A percentile compares a stretch with the other conserved stretches of the same genome.
Conservation (phyloP, 2,113 vertebrate genomes). For the Prolemur simus region DNA sequence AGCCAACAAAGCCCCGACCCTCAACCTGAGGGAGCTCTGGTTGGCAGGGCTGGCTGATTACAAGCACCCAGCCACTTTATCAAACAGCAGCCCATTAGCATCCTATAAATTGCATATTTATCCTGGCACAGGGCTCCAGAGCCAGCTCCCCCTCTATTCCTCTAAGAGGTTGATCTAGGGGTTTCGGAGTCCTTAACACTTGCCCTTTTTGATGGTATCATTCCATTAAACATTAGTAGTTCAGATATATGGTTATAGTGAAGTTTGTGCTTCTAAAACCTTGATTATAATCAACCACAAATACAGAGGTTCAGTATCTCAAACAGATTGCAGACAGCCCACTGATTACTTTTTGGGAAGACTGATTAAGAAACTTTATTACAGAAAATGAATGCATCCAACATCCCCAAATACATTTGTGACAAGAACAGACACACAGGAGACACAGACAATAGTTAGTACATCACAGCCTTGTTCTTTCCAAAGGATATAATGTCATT, state of each 20-base stretch:
- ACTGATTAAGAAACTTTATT: conserved; percentile 79
- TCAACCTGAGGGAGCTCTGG: neutral
- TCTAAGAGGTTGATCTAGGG: neutral
- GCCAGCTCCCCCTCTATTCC: neutral
- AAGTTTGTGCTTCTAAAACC: neutral
- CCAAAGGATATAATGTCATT: conserved; percentile 2
- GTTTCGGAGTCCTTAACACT: neutral
- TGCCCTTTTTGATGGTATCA: neutral
- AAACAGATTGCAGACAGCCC: conserved; percentile 38
- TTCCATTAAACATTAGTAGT: neutral
- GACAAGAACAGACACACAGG: neutral
- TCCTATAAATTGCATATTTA: neutral
- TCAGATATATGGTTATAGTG: neutral
- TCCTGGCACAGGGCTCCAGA: neutral
- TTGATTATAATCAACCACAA: conserved; percentile 57
- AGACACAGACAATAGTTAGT: conserved; percentile 53
- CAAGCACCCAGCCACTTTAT: neutral
- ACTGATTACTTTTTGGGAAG: conserved; percentile 62
- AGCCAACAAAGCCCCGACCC: neutral
- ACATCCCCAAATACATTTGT: conserved; percentile 65
- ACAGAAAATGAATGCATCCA: conserved; percentile 70
- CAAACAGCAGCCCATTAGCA: neutral
- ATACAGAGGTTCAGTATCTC: conserved; percentile 43
- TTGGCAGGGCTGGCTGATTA: neutral
- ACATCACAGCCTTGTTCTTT: conserved; percentile 52